Evolutionary conservation across 2,797 vertebrate species (phyloP).

Genomic region (Myotis findleyi): DNA sequence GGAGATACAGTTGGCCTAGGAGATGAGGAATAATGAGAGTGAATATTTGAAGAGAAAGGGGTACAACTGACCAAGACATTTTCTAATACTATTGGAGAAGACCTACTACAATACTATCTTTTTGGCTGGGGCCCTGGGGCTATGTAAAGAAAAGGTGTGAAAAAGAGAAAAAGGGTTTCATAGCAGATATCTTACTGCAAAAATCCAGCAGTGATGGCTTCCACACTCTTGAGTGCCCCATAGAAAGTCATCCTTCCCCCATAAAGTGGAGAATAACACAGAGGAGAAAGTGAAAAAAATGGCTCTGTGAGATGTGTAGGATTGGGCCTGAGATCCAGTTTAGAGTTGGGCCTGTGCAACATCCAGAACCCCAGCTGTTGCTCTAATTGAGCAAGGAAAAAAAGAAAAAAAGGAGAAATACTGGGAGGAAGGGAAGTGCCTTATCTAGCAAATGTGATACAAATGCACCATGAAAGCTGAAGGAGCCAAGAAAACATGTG

Average conservation of each 20-base stretch:
- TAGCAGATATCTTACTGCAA: slow-evolving; percentile 6
- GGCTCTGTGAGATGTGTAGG: background rate
- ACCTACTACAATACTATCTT: background rate
- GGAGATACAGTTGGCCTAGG: background rate
- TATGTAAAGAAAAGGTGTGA: background rate
- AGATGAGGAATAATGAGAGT: background rate
- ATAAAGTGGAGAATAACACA: slow-evolving; percentile 10
- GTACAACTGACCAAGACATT: background rate
- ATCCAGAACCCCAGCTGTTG: background rate
- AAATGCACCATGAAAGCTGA: slow-evolving; percentile 12
- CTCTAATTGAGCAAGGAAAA: background rate
- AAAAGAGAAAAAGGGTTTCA: slow-evolving; percentile 2
- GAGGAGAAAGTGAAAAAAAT: slow-evolving; percentile 2
- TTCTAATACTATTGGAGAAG: slow-evolving; percentile 30
- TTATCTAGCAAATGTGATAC: slow-evolving; percentile 10
- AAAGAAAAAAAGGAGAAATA: background rate
- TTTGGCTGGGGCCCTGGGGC: background rate
- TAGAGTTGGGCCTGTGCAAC: background rate
- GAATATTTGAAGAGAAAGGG: slow-evolving; percentile 33
- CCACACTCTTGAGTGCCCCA: slow-evolving; percentile 13
- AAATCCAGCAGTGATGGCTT: slow-evolving; percentile 48
- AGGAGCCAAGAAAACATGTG: background rate
- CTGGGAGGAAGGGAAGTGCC: background rate
- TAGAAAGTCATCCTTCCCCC: background rate
- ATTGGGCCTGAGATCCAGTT: background rate